These are phyloP conservation scores for Ichneumoninae sp. DNA, from an alignment of 2,888 invertebrate species.

Conservation along the genomic window DNA sequence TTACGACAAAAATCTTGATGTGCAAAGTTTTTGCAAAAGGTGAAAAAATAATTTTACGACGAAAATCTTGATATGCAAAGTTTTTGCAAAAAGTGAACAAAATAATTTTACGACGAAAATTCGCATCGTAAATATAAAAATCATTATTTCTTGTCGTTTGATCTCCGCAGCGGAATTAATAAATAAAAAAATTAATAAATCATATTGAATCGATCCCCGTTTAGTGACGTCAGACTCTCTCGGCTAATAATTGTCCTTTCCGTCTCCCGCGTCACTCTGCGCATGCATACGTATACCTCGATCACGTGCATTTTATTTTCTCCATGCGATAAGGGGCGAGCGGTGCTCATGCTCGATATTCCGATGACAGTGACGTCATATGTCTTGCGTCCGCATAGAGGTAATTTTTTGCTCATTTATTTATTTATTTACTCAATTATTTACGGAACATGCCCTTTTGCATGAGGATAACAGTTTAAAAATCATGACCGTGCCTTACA, in stretches of 20 bases:
- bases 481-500: no score
- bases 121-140: neutral
- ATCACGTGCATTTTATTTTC: slow-evolving; percentile 26
- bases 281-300: slow-evolving; percentile 1
- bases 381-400: neutral
- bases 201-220: neutral
- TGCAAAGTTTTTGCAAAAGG: neutral
- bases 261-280: neutral
- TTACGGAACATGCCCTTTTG: no score
- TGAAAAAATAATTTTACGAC: neutral
- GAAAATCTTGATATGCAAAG: neutral
- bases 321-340: neutral
- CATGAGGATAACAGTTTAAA: no score
- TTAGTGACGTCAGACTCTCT: slow-evolving; percentile 28
- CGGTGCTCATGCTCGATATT: slow-evolving; percentile 21
- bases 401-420: neutral
- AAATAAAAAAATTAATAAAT: neutral
- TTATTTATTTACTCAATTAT: no score
- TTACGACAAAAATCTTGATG: neutral
- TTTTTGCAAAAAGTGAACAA: neutral
- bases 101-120: neutral
- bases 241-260: slow-evolving; percentile 34
- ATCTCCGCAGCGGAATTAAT: slow-evolving; percentile 4
- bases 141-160: neutral
- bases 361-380: slow-evolving; percentile 32